Conservation (phyloP, 2,888 invertebrate genomes). For the Schizaphis graminum region DNA sequence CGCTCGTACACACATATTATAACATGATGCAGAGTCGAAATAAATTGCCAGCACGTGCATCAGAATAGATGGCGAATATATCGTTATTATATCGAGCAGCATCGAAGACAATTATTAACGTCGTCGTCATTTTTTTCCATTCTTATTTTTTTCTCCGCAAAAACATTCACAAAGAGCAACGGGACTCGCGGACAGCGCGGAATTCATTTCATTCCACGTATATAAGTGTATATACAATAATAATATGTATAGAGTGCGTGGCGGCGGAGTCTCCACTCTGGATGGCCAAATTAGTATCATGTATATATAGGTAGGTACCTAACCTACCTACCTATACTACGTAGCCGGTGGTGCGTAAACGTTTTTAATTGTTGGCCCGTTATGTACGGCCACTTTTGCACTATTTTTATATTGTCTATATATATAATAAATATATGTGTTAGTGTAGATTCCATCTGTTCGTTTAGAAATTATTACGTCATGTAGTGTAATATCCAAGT, state of each 20-base stretch:
- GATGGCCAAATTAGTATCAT: slow-evolving; percentile 60
- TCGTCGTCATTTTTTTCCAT: not conserved
- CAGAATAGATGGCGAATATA: not conserved
- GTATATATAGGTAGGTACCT: slow-evolving; percentile 6
- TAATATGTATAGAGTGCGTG: not conserved
- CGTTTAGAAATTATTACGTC: not conserved
- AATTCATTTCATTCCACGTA: slow-evolving; percentile 5
- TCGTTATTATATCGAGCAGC: slow-evolving; percentile 23
- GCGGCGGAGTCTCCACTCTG: not conserved
- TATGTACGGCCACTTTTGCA: slow-evolving; percentile 3
- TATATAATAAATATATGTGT: not conserved
- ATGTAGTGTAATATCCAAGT: too few relatives aligned
- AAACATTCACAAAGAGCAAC: slow-evolving; percentile 52
- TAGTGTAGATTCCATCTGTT: not conserved
- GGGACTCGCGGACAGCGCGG: slow-evolving; percentile 45
- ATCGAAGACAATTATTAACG: slow-evolving; percentile 51
- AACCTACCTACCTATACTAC: not conserved
- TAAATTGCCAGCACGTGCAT: slow-evolving; percentile 57
- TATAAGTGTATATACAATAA: not conserved
- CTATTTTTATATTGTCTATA: not conserved
- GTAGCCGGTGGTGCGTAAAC: slow-evolving; percentile 55
- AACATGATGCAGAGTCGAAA: slow-evolving; percentile 3
- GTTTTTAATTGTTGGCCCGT: slow-evolving; percentile 60
- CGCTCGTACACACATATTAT: slow-evolving; percentile 2
- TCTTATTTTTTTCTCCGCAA: slow-evolving; percentile 31